These are phyloP conservation scores for Taeniopygia guttata DNA, from an alignment of 2,797 vertebrate species.

Conservation along the genomic window DNA sequence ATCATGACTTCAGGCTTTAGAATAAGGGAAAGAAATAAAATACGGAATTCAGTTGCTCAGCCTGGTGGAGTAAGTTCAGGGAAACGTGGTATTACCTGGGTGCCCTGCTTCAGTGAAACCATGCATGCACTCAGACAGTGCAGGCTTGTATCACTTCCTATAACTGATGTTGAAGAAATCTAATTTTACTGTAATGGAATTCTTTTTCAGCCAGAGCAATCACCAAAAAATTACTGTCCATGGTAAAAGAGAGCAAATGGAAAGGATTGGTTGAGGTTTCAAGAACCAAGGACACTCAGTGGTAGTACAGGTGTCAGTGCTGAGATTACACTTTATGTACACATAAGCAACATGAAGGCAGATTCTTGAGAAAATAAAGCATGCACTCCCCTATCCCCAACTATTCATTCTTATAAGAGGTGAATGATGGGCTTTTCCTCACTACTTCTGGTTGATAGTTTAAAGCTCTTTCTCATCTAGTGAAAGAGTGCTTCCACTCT, in stretches of 20 bases:
- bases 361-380: background rate
- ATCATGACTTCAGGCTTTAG: background rate
- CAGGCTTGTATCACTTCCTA: background rate
- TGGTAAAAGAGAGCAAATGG: background rate
- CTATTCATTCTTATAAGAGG: background rate
- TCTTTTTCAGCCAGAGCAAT: background rate
- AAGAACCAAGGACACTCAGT: background rate
- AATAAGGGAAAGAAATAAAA: background rate
- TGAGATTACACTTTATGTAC: fast-evolving
- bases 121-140: fast-evolving
- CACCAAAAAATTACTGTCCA: background rate
- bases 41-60: background rate
- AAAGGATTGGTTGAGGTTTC: background rate
- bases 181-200: background rate
- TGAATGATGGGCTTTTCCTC: background rate
- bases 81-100: background rate
- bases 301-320: background rate
- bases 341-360: background rate
- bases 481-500: background rate
- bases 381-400: background rate
- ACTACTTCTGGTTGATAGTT: background rate
- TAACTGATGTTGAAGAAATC: background rate
- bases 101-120: background rate
- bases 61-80: background rate
- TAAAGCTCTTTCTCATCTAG: background rate